Base-by-base conservation (phyloP, 2,888 invertebrate genomes). In the Machimus rusticus region DNA sequence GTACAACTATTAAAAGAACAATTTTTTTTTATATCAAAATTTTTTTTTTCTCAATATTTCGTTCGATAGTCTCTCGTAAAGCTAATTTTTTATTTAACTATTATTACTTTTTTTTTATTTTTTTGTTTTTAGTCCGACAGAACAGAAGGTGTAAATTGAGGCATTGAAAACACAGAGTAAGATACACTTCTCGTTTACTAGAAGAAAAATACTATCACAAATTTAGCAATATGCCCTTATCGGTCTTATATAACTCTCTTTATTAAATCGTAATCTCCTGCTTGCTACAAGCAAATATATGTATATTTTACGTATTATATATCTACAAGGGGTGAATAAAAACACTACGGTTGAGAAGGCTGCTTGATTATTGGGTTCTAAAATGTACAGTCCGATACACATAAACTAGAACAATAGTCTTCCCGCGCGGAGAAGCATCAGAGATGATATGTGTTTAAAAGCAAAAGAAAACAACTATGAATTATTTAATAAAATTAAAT, bases 211-310 rank as follows among this genome's bases (percentile, higher is more conserved):
- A 84, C 84, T 84, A 84, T 84, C 84, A 84, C 84, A 84, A 84
- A 84, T 84, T 84, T 74, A 84, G 84, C 84, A 84, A 84, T 84
- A 84, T 84, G 84, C 84, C 84, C 84, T 84, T 84, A 84, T 66
- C 66, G 74, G 43, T 79, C 66, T 57, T 84, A 66, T 84, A 37
- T 31, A 23, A 74, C 74, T 84, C 66, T 79, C 43, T 79, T 55
- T 55, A 55, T 34, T 55, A 31, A 34, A 66, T 84, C 39, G 34
- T 37, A 57, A 86, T 55, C 46, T 57, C 76, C 86, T 86, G 86
- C 86, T 86, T 86, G 86, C 86, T 86, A 86, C 86, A 86, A 86
- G 86, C 86, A 86, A 86, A 86, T 77, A 84, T 74, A 66, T 66
- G 66, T 84, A 79, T 79, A 43, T 79, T 37, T n/a, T 79, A 79